Conservation (phyloP, 2,888 invertebrate genomes). For the Peribatodes rhomboidaria region DNA sequence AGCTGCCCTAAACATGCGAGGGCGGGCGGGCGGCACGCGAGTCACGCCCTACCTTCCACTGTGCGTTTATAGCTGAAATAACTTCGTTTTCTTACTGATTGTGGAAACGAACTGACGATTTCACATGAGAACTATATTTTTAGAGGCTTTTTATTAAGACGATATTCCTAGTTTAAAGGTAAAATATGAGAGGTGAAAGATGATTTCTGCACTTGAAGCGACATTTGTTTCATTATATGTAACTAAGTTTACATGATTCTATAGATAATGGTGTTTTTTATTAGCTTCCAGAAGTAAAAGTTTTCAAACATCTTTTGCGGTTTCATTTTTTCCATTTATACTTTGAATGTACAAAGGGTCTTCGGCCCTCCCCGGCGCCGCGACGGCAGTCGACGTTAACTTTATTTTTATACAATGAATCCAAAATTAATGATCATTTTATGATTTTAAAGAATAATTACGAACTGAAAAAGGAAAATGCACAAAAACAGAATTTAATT, state of each 20-base stretch:
- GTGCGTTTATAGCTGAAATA: constrained; percentile 58
- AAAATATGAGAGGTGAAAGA: neutral
- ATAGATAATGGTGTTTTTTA: too few species aligned
- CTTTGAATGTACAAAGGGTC: too few species aligned
- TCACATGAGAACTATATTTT: constrained; percentile 7
- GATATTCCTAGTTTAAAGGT: constrained; percentile 1
- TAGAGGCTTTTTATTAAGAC: neutral
- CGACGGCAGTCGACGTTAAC: too few species aligned
- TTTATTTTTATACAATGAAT: too few species aligned
- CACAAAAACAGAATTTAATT: neutral
- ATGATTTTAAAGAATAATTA: too few species aligned
- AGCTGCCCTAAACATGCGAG: constrained; percentile 61
- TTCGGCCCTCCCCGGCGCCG: too few species aligned
- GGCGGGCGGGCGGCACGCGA: constrained; percentile 66
- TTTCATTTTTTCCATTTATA: too few species aligned
- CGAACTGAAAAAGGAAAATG: too few species aligned
- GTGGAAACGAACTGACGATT: constrained; percentile 32
- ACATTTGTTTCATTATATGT: neutral
- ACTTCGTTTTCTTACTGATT: constrained; percentile 55
- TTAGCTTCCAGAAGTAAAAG: too few species aligned
- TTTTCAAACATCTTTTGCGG: too few species aligned
- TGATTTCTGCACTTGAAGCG: neutral
- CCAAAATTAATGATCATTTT: too few species aligned
- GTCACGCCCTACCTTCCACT: constrained; percentile 59
- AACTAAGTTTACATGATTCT: too few species aligned